Conservation (phyloP, 2,888 invertebrate genomes). For the Drosophila maculinotata region DNA sequence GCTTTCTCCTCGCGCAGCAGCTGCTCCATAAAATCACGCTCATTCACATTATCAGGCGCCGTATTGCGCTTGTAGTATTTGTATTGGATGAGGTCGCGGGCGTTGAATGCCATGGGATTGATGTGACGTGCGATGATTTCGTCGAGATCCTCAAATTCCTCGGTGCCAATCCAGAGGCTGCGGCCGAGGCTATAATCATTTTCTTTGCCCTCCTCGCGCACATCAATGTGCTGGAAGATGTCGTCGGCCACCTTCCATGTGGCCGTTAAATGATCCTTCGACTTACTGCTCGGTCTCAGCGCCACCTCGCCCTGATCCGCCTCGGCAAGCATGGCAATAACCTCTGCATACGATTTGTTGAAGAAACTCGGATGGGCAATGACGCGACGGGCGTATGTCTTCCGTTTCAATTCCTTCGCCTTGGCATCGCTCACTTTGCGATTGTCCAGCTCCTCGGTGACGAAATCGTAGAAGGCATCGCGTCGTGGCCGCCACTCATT, state of each 20-base stretch:
- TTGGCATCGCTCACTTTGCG: slow-evolving; percentile 92
- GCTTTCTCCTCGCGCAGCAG: slow-evolving; percentile 94
- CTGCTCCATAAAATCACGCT: slow-evolving; percentile 89
- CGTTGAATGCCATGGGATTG: slow-evolving; percentile 97
- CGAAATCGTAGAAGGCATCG: slow-evolving; percentile 96
- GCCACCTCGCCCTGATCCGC: slow-evolving; percentile 99
- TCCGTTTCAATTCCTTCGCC: slow-evolving; percentile 64
- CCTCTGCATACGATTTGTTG: slow-evolving; percentile 97
- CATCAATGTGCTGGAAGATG: slow-evolving; percentile 98
- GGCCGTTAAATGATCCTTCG: slow-evolving; percentile 97
- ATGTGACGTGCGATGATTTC: slow-evolving; percentile 99
- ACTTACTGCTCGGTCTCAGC: slow-evolving; percentile 98
- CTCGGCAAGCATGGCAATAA: slow-evolving; percentile 94
- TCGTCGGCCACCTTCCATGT: slow-evolving; percentile 99
- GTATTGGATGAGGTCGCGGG: slow-evolving; percentile 95
- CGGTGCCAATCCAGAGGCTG: slow-evolving; percentile 93
- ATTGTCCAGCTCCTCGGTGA: slow-evolving; percentile 91
- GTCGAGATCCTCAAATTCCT: slow-evolving; percentile 99
- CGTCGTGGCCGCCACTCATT: slow-evolving; percentile 95
- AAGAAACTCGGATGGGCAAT: slow-evolving; percentile 99
- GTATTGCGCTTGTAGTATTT: slow-evolving; percentile 93
- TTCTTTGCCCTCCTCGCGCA: slow-evolving; percentile 97
- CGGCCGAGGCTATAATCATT: slow-evolving; percentile 97
- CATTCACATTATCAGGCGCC: slow-evolving; percentile 92
- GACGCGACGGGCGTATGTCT: slow-evolving; percentile 94